Percentiles rank a stretch among this genome's conserved stretches.
phyloP scores from a whole-genome alignment of 1,140 invertebrate genomes.

The Drosophila gunungcola region DNA sequence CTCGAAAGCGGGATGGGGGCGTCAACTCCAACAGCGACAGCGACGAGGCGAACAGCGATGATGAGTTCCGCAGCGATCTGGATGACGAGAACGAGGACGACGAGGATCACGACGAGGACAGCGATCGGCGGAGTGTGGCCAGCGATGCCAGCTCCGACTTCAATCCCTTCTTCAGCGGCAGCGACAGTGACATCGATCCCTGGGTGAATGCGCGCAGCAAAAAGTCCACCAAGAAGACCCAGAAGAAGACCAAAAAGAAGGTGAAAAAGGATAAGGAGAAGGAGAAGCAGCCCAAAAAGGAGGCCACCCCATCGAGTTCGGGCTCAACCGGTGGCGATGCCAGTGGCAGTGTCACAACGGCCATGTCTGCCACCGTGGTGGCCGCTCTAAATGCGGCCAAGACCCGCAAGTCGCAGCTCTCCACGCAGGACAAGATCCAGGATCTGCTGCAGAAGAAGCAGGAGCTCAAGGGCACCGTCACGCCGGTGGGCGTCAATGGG shows the following conservation, averaged over 20 bases:
- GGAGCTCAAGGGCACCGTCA: conserved; percentile 77
- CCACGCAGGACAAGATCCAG: conserved; percentile 91
- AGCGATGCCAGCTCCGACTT: conserved; percentile 90
- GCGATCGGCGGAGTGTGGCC: conserved; percentile 84
- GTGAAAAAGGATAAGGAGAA: conserved; percentile 85
- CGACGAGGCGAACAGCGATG: conserved; percentile 50
- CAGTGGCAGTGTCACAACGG: conserved; percentile 11
- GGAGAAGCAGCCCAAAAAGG: conserved; percentile 80
- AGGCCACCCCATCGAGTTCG: conserved; percentile 18
- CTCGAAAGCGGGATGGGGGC: conserved; percentile 14
- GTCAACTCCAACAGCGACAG: conserved; percentile 56
- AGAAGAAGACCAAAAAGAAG: conserved; percentile 86
- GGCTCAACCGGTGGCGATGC: conserved; percentile 34
- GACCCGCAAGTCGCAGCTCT: conserved; percentile 85
- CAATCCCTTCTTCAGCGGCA: conserved; percentile 95
- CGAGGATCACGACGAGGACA: conserved; percentile 61
- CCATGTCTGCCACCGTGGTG: conserved; percentile 55
- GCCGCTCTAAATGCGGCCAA: conserved; percentile 67
- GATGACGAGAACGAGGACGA: conserved; percentile 52
- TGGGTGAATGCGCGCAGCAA: conserved; percentile 89
- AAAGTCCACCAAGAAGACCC: conserved; percentile 59
- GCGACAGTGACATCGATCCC: conserved; percentile 93
- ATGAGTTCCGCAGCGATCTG: conserved; percentile 28
- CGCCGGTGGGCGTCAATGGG: conserved; percentile 79
- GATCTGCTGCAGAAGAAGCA: conserved; percentile 88